phyloP scores from a whole-genome alignment of 2,888 invertebrate genomes.

The Prionchulus punctatus region DNA sequence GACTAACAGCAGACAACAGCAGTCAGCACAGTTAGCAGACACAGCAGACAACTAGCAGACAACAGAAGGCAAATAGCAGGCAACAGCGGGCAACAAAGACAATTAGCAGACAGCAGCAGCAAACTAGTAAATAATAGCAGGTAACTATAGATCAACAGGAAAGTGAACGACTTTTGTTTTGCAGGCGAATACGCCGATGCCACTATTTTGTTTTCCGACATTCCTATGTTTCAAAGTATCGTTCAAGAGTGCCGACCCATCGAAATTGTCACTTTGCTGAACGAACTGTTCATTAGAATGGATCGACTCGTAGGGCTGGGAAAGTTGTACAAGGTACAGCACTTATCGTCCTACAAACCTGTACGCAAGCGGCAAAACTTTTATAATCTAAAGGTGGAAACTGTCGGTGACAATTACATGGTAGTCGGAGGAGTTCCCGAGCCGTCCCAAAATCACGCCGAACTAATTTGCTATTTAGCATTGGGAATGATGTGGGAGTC shows the following conservation, averaged over 20 bases:
- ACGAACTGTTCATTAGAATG: constrained; percentile 32
- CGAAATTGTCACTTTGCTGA: constrained; percentile 32
- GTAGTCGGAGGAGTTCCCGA: constrained; percentile 33
- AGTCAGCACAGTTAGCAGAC: no score
- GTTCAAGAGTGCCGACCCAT: constrained; percentile 29
- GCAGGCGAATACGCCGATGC: constrained; percentile 25
- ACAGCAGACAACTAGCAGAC: no score
- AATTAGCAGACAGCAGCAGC: no score
- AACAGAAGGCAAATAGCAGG: no score
- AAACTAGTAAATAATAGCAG: no score
- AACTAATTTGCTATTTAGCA: constrained; percentile 28
- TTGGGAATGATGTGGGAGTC: constrained; percentile 31
- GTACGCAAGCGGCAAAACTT: no score
- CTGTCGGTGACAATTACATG: constrained; percentile 32
- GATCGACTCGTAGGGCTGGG: constrained; percentile 21
- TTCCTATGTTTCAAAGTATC: constrained; percentile 33
- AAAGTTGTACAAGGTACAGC: constrained; percentile 3
- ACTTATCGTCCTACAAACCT: no score
- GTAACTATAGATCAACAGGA: no score
- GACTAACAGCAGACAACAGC: no score
- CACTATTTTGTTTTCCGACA: constrained; percentile 34
- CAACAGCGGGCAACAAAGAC: no score
- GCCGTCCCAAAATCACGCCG: constrained; percentile 24
- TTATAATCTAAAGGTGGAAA: constrained; percentile 20
- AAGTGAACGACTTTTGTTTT: no score